phyloP scores from a whole-genome alignment of 1,140 invertebrate species.

The Brachionus plicatilis region DNA sequence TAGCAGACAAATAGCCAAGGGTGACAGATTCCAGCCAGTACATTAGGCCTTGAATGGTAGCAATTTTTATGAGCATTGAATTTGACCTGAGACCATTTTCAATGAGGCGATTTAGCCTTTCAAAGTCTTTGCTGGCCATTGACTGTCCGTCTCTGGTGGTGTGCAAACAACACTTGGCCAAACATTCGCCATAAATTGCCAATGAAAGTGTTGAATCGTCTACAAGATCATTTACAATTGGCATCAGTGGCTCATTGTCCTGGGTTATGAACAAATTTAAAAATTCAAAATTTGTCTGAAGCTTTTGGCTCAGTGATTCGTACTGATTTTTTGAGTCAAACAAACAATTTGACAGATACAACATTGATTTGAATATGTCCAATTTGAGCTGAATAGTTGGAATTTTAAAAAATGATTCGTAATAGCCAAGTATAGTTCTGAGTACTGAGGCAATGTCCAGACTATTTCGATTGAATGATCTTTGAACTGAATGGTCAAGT shows the following conservation, averaged over 20 bases:
- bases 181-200: conserved; percentile 20
- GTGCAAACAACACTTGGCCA: background rate
- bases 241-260: background rate
- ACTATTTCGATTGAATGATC: conserved; percentile 33
- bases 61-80: conserved; percentile 64
- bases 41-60: conserved; percentile 68
- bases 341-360: conserved; percentile 34
- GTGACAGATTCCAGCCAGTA: conserved; percentile 65
- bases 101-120: conserved; percentile 64
- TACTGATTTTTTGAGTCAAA: conserved; percentile 36
- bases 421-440: conserved; percentile 1
- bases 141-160: background rate
- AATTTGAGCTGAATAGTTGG: conserved; percentile 14
- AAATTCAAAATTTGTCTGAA: conserved; percentile 13
- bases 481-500: background rate
- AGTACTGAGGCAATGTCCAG: background rate
- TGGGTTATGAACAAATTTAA: conserved; percentile 18
- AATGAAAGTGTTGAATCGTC: conserved; percentile 7
- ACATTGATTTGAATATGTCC: conserved; percentile 25
- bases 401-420: conserved; percentile 23
- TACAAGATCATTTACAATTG: background rate
- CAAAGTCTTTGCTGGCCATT: conserved; percentile 43
- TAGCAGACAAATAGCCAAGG: conserved; percentile 38
- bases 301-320: background rate
- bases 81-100: conserved; percentile 64